Conservation (phyloP, 30 jellyfish, hydroid and myxozoan species). For the Pseudorhiza aurosa region DNA sequence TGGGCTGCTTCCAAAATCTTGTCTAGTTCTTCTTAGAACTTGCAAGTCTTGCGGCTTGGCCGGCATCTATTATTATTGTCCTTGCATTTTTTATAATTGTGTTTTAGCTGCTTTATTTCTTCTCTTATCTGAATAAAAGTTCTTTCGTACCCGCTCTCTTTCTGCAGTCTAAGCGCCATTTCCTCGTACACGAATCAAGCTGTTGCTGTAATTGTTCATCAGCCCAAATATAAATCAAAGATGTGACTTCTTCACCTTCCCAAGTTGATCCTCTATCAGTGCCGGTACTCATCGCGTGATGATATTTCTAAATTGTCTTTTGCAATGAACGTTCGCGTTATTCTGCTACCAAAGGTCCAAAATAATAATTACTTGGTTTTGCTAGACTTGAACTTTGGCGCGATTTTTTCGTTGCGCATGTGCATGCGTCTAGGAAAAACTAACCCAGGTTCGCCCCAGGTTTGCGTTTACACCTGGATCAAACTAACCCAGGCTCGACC, state of each 20-base stretch:
- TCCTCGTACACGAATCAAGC: neutral
- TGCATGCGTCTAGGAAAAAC: too few species aligned
- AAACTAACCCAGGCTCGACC: too few species aligned
- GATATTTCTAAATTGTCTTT: too few species aligned
- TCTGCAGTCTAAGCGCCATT: slow-evolving; percentile 13
- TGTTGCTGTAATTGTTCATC: neutral
- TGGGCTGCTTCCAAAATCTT: slow-evolving; percentile 39
- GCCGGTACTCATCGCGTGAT: too few species aligned
- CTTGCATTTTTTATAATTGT: slow-evolving; percentile 6
- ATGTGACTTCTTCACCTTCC: slow-evolving; percentile 1
- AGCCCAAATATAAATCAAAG: neutral
- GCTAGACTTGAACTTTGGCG: too few species aligned
- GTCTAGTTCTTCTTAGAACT: slow-evolving; percentile 25
- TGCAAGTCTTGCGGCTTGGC: slow-evolving; percentile 17
- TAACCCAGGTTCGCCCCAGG: too few species aligned
- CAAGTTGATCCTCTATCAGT: neutral
- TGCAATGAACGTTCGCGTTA: too few species aligned
- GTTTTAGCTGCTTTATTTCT: slow-evolving; percentile 33
- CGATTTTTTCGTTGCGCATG: too few species aligned
- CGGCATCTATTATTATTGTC: slow-evolving; percentile 40
- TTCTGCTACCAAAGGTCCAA: too few species aligned
- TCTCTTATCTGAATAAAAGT: slow-evolving; percentile 6
- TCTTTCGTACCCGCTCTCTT: slow-evolving; percentile 14
- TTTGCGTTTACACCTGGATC: too few species aligned
- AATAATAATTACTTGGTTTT: too few species aligned